Conservation (phyloP, 2,888 invertebrate species). For the Lamproptera curius region DNA sequence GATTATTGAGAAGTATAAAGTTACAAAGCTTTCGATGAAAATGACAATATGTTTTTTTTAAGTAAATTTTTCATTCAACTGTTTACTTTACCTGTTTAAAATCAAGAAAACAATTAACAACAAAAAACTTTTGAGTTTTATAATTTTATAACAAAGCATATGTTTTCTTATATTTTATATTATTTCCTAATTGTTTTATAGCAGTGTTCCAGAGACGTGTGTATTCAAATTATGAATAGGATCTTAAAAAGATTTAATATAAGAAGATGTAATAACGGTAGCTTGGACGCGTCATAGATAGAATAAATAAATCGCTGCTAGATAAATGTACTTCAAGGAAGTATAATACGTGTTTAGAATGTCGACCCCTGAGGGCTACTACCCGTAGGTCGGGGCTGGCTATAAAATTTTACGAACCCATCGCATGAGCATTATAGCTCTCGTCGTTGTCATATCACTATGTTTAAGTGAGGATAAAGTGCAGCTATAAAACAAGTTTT, state of each 20-base stretch:
- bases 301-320: slow-evolving; percentile 69
- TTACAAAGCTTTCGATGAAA: too few relatives aligned
- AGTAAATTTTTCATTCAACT: too few relatives aligned
- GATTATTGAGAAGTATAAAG: too few relatives aligned
- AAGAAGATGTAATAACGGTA: slow-evolving; percentile 31
- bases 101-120: too few relatives aligned
- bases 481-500: slow-evolving; percentile 47
- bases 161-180: too few relatives aligned
- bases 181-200: too few relatives aligned
- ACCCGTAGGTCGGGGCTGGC: slow-evolving; percentile 50
- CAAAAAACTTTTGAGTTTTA: too few relatives aligned
- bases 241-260: not conserved
- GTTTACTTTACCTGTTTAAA: too few relatives aligned
- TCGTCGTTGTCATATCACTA: slow-evolving; percentile 60
- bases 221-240: too few relatives aligned
- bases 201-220: too few relatives aligned
- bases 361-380: slow-evolving; percentile 48
- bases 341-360: slow-evolving; percentile 49
- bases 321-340: slow-evolving; percentile 58
- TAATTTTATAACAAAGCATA: too few relatives aligned
- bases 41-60: too few relatives aligned
- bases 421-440: slow-evolving; percentile 64
- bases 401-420: slow-evolving; percentile 71
- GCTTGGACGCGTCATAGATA: slow-evolving; percentile 46
- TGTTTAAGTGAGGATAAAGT: slow-evolving; percentile 39